Evolutionary conservation across 2,888 invertebrate species (phyloP).

Genomic region (Lasioglossum leucozonium): DNA sequence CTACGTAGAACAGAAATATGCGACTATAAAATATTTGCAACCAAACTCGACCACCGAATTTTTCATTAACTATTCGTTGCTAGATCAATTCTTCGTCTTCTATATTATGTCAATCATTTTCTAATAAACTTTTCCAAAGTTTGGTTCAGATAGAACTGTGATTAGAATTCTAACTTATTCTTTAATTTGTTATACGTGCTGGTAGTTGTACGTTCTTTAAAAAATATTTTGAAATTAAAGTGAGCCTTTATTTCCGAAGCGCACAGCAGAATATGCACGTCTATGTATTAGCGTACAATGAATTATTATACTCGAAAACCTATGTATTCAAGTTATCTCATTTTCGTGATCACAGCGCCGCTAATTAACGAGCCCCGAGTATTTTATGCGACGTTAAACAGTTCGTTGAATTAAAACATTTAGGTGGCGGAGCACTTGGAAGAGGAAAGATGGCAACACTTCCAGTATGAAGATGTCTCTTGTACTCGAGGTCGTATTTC

Average conservation of each 20-base stretch:
- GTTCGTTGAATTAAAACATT: constrained; percentile 34
- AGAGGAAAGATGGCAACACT: neutral
- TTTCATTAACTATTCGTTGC: neutral
- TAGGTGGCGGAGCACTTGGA: neutral
- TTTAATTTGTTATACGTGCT: neutral
- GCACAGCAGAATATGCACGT: no score
- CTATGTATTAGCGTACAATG: neutral
- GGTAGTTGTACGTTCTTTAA: neutral
- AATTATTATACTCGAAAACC: constrained; percentile 11
- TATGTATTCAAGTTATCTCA: neutral
- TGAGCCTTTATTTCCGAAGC: no score
- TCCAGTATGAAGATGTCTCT: constrained; percentile 40
- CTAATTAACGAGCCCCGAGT: constrained; percentile 31
- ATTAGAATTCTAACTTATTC: no score
- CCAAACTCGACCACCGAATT: neutral
- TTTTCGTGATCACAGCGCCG: neutral
- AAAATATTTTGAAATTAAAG: no score
- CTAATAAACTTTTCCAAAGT: neutral
- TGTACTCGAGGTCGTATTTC: constrained; percentile 45
- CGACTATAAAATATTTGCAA: neutral
- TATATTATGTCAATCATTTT: neutral
- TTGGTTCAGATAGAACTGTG: neutral
- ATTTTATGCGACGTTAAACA: constrained; percentile 20
- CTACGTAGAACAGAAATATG: neutral
- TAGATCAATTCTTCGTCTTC: neutral